These are phyloP conservation scores for Odocoileus hemionus DNA, from an alignment of 2,113 vertebrate genomes.

Conservation along the genomic window DNA sequence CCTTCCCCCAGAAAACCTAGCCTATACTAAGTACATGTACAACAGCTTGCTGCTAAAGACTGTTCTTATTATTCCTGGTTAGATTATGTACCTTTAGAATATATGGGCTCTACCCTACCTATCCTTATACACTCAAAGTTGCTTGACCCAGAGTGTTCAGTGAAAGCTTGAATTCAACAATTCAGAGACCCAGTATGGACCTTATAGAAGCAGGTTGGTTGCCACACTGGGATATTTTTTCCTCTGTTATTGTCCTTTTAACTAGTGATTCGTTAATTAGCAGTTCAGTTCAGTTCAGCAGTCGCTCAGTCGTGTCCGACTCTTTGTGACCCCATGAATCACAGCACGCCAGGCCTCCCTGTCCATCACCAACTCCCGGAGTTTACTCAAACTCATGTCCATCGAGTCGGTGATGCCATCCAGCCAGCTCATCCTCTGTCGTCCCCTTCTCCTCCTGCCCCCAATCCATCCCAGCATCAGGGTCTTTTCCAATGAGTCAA, in stretches of 20 bases:
- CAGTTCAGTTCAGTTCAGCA: too few species aligned
- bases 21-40: background rate
- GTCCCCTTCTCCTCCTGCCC: too few species aligned
- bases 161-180: background rate
- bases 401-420: too few species aligned
- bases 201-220: background rate
- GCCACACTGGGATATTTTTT: background rate
- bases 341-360: too few species aligned
- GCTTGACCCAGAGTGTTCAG: background rate
- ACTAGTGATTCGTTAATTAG: background rate
- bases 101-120: background rate
- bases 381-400: too few species aligned
- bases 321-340: too few species aligned
- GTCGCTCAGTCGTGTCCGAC: too few species aligned
- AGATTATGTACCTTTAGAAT: background rate
- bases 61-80: background rate
- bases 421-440: too few species aligned
- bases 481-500: too few species aligned
- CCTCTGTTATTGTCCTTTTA: background rate
- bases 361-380: too few species aligned
- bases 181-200: background rate
- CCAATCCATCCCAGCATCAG: too few species aligned
- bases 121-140: background rate
- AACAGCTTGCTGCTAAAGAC: background rate
- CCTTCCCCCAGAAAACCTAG: background rate